Evolutionary conservation across 2,888 invertebrate species (phyloP).

Genomic region (Microctonus hyperodae): DNA sequence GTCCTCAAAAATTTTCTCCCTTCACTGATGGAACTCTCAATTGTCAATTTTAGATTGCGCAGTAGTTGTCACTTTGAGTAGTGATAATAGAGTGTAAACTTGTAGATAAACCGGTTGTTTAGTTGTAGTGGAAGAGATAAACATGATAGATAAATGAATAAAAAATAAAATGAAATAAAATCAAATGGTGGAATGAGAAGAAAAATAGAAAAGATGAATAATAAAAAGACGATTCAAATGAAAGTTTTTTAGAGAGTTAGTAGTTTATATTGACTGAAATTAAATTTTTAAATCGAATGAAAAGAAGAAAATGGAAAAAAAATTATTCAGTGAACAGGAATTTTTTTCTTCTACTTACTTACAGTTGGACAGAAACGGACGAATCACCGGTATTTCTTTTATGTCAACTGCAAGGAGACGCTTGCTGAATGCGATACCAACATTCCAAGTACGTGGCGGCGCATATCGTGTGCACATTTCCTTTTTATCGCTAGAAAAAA

Average conservation of each 20-base stretch:
- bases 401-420: not conserved
- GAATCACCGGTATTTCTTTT: constrained; percentile 13
- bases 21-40: not conserved
- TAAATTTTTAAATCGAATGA: not conserved
- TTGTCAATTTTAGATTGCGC: constrained; percentile 26
- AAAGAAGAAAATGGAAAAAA: not conserved
- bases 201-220: not conserved
- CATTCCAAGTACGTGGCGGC: constrained; percentile 26
- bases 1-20: not conserved
- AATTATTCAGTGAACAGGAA: constrained; percentile 8
- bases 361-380: constrained; percentile 28
- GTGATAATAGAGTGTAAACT: not conserved
- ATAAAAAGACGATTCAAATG: not conserved
- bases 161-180: too few species aligned
- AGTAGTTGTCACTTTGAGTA: constrained; percentile 3
- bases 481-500: constrained; percentile 3
- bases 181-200: too few species aligned
- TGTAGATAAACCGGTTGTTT: not conserved
- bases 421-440: constrained; percentile 7
- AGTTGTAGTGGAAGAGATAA: not conserved
- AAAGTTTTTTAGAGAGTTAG: not conserved
- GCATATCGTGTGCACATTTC: constrained; percentile 10
- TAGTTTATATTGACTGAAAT: not conserved
- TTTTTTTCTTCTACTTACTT: not conserved
- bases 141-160: not conserved